phyloP scores from a whole-genome alignment of 2,888 invertebrate species.

The Bombylius discolor region DNA sequence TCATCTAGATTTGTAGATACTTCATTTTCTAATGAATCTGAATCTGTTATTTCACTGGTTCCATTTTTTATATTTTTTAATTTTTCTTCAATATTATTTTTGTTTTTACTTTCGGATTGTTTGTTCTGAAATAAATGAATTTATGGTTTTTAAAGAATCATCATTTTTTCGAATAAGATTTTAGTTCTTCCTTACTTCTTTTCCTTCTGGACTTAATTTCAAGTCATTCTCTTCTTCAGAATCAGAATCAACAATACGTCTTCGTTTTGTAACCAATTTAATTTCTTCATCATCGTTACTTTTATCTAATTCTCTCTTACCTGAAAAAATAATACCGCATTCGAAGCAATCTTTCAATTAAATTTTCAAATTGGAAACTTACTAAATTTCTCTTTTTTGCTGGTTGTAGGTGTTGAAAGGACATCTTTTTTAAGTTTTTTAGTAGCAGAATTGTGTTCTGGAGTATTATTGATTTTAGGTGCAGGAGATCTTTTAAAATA shows the following conservation, averaged over 20 bases:
- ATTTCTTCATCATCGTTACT: slow-evolving; percentile 15
- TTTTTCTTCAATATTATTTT: slow-evolving; percentile 16
- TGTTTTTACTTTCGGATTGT: slow-evolving; percentile 8
- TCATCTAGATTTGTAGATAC: slow-evolving; percentile 30
- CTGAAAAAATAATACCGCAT: not conserved
- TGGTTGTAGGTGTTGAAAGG: not conserved
- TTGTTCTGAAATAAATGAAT: too few relatives aligned
- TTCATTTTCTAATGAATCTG: slow-evolving; percentile 10
- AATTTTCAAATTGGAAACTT: not conserved
- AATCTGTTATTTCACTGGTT: slow-evolving; percentile 1
- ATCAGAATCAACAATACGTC: not conserved
- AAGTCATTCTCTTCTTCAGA: not conserved
- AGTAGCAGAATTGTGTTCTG: not conserved
- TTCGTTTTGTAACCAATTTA: not conserved
- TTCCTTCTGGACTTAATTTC: not conserved
- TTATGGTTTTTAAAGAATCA: too few relatives aligned
- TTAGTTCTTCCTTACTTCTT: not conserved
- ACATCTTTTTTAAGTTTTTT: slow-evolving; percentile 1
- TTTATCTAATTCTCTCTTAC: slow-evolving; percentile 8
- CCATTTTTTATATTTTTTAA: slow-evolving; percentile 12
- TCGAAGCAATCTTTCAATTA: not conserved
- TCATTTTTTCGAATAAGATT: too few relatives aligned
- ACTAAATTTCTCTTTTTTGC: not conserved
- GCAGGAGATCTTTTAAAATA: slow-evolving; percentile 53
- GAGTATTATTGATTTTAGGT: slow-evolving; percentile 24